A percentile compares a stretch with the other conserved stretches of the same genome.
These are phyloP conservation scores for Halichoerus grypus DNA, from an alignment of 2,113 vertebrate genomes.

Conservation along the genomic window DNA sequence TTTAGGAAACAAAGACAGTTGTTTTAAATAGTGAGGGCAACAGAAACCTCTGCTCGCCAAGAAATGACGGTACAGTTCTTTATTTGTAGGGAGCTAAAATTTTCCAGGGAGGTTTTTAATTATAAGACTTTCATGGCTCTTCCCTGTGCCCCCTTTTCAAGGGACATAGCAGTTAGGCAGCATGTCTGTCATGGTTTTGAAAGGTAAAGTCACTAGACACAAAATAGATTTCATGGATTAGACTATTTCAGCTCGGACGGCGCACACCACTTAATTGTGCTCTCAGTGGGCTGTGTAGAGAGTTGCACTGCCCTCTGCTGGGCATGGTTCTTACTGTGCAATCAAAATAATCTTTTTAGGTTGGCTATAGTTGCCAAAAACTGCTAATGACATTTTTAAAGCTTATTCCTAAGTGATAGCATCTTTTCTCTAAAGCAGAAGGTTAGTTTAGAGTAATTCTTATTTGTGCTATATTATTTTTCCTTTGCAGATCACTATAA, in stretches of 20 bases:
- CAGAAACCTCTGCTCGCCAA: neutral
- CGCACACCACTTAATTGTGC: fast-evolving
- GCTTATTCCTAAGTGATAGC: neutral
- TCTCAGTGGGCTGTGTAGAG: neutral
- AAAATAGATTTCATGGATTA: neutral
- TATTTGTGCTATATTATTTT: neutral
- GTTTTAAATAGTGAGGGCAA: neutral
- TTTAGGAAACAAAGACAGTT: neutral
- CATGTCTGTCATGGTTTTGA: neutral
- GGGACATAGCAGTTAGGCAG: neutral
- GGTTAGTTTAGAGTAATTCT: neutral
- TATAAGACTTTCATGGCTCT: neutral
- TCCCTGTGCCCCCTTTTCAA: neutral
- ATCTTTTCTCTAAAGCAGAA: neutral
- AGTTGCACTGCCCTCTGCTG: slow-evolving; percentile 74
- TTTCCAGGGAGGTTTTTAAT: slow-evolving; percentile 31
- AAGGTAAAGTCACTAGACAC: neutral
- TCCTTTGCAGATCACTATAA: neutral
- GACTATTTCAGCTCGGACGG: neutral
- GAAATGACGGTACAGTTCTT: neutral
- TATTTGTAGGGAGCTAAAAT: neutral
- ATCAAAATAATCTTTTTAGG: neutral
- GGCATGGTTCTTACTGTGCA: neutral
- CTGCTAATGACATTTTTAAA: slow-evolving; percentile 35
- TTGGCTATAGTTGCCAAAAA: neutral